Conservation (phyloP, 1,140 invertebrate genomes). For the Lucilia cuprina region DNA sequence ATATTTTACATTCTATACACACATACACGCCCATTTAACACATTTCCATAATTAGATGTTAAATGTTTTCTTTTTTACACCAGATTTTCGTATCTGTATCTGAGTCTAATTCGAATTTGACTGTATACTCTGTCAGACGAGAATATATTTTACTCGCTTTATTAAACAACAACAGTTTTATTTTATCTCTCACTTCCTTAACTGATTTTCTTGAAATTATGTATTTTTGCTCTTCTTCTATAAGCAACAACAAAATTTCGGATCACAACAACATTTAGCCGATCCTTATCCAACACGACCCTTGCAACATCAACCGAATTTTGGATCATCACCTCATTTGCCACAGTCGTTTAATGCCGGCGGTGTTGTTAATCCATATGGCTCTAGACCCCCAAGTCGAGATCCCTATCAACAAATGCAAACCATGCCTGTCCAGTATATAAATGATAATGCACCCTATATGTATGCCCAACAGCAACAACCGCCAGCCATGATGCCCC, state of each 20-base stretch:
- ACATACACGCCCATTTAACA: slow-evolving; percentile 8
- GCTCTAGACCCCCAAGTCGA: slow-evolving; percentile 59
- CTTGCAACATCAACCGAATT: slow-evolving; percentile 61
- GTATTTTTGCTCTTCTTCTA: not conserved
- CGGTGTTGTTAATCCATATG: slow-evolving; percentile 50
- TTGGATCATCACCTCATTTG: slow-evolving; percentile 69
- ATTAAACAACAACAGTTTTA: too few species aligned
- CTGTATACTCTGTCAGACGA: too few species aligned
- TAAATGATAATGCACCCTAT: slow-evolving; percentile 59
- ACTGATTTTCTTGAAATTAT: not conserved
- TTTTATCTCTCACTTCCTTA: not conserved
- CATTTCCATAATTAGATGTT: slow-evolving; percentile 12
- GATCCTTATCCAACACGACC: slow-evolving; percentile 55
- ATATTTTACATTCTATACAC: not conserved
- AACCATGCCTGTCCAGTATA: slow-evolving; percentile 57
- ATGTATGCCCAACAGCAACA: slow-evolving; percentile 49
- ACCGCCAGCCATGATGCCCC: slow-evolving; percentile 36
- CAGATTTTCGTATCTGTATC: not conserved
- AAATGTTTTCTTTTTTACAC: not conserved
- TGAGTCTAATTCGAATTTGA: too few species aligned
- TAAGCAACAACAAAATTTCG: slow-evolving; percentile 56
- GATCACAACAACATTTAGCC: slow-evolving; percentile 68
- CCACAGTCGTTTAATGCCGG: slow-evolving; percentile 60
- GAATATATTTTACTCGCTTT: too few species aligned
- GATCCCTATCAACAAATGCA: slow-evolving; percentile 58